Percentiles rank a stretch among this genome's conserved stretches.
Evolutionary conservation across 2,797 vertebrate genomes (phyloP).

Genomic region (Anguilla obscura): DNA sequence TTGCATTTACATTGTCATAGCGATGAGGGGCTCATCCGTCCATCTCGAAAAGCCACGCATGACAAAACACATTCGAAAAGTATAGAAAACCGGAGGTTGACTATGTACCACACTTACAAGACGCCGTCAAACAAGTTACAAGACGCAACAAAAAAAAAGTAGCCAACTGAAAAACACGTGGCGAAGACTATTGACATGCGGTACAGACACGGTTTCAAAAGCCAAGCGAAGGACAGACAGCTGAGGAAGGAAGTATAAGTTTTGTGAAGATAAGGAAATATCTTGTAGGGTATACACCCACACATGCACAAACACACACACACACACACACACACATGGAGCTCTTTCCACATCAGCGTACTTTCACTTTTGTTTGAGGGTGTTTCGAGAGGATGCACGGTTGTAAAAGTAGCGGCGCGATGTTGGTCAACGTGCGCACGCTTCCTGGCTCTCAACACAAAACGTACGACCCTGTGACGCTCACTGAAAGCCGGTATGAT

Average conservation of each 20-base stretch:
- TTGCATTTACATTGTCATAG: not conserved
- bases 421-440: not conserved
- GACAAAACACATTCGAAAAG: not conserved
- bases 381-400: not conserved
- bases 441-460: not conserved
- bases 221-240: not conserved
- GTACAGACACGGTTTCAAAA: not conserved
- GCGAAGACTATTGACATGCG: not conserved
- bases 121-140: too few species aligned
- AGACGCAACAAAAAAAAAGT: not conserved
- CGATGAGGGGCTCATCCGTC: not conserved
- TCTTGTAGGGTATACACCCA: not conserved
- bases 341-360: not conserved
- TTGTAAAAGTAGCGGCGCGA: not conserved
- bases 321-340: too few species aligned
- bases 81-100: not conserved
- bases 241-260: not conserved
- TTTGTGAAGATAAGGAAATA: not conserved
- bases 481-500: not conserved
- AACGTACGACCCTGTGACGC: not conserved
- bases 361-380: not conserved
- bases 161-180: not conserved
- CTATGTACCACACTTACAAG: not conserved
- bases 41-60: not conserved
- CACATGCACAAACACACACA: not conserved